Evolutionary conservation across 2,888 invertebrate genomes (phyloP), one percentile per base, ranked within the genome.

Genomic region (Horisme vitalbata): DNA sequence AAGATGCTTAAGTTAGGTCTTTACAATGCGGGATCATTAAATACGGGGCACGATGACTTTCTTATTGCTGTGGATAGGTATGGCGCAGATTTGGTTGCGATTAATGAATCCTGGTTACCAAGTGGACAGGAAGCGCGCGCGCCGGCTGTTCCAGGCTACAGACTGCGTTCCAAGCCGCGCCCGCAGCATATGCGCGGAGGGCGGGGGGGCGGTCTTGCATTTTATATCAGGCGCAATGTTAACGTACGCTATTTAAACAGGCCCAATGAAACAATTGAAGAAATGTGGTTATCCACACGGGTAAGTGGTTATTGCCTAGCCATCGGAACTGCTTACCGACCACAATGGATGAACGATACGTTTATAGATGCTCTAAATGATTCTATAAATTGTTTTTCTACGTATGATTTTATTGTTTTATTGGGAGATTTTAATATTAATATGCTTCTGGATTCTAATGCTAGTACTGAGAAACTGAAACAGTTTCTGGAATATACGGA

Each of bases 211-310:
- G 15, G 27, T 13, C 8, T 24, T 13, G 24, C 13, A 12, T 24
- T 24, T 12, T 13, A 24, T 8, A 23, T 33, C n/a, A n/a, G n/a
- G n/a, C n/a, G n/a, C n/a, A n/a, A n/a, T n/a, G n/a, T n/a, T n/a
- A 20, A 33, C 6, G 18, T 15, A 1, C 15, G 15, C 3, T 26
- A 26, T 26, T 26, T 26, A 10, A 10, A 9, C 10, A 26, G 26
- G 10, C 28, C 28, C 8, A 28, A 13, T 24, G 6, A 23, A 2
- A 6, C n/a, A n/a, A 48, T 57, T 9, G 55, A 54, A 10, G 56
- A 58, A 30, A 58, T 58, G 58, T 61, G 61, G 55, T 2, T 57
- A 1, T 35, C 18, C 1, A 1, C 41, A 5, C 37, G 23, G 0
- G 10, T 41, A 1, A 35, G 43, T 24, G 43, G 52, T 0, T 12